Conservation (phyloP, 1,140 invertebrate genomes). For the Lineus longissimus region DNA sequence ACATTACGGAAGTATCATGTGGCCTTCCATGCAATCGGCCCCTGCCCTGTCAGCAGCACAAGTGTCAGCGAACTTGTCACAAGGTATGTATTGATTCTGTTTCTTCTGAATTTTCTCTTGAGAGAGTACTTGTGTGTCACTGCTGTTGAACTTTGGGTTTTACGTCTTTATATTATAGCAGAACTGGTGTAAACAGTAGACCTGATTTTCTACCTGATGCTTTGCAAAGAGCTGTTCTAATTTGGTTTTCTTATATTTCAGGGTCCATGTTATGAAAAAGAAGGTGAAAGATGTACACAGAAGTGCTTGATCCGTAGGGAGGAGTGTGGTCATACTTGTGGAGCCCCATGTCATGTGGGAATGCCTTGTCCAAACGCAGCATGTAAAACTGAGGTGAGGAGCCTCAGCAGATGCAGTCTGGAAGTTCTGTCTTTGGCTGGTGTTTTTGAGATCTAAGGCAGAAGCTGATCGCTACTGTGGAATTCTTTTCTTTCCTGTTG, state of each 20-base stretch:
- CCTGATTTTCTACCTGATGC: too few relatives aligned
- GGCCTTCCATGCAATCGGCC: conserved; percentile 78
- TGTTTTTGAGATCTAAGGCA: too few relatives aligned
- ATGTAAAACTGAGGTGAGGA: conserved; percentile 62
- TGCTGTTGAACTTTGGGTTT: too few relatives aligned
- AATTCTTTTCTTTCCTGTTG: too few relatives aligned
- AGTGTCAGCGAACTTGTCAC: conserved; percentile 72
- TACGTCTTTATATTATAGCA: too few relatives aligned
- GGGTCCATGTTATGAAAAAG: conserved; percentile 56
- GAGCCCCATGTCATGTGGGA: conserved; percentile 70
- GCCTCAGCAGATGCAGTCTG: too few relatives aligned
- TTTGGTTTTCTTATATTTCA: conserved; percentile 14
- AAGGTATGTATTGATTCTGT: conserved; percentile 54
- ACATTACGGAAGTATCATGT: conserved; percentile 83
- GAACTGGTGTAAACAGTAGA: too few relatives aligned
- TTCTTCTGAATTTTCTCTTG: too few relatives aligned
- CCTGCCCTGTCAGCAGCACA: conserved; percentile 74
- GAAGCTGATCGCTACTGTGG: too few relatives aligned
- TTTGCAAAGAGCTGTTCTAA: not conserved
- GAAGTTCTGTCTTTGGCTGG: too few relatives aligned
- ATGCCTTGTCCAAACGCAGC: conserved; percentile 62
- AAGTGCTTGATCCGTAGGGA: conserved; percentile 67
- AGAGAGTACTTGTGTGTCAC: too few relatives aligned
- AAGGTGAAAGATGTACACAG: conserved; percentile 68
- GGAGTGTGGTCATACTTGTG: conserved; percentile 78